Evolutionary conservation across 2,797 vertebrate genomes (phyloP).

Genomic region (Pteronotus mesoamericanus): DNA sequence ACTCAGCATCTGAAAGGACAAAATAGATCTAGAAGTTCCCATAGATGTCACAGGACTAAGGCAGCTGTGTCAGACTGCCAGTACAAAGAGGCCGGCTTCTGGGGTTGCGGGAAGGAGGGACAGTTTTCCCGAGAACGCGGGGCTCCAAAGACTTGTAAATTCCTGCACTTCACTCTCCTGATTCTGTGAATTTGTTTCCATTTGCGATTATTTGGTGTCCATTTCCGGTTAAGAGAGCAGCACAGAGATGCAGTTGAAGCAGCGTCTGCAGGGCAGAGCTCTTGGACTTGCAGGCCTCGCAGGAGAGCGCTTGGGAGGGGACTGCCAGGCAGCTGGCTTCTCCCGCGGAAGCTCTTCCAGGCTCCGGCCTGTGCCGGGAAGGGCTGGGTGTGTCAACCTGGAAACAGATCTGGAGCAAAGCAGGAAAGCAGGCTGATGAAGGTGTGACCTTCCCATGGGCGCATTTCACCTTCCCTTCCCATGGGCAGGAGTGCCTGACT

Average conservation of each 20-base stretch:
- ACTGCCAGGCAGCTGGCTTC: background rate
- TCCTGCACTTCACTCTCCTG: background rate
- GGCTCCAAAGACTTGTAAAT: background rate
- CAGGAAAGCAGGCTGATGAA: background rate
- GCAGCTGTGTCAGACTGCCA: background rate
- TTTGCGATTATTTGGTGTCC: background rate
- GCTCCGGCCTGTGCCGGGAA: background rate
- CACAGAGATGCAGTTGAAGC: background rate
- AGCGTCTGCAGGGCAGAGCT: background rate
- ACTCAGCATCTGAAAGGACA: background rate
- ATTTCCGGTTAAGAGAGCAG: background rate
- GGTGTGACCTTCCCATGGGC: background rate
- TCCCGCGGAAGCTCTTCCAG: background rate
- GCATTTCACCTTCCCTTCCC: background rate
- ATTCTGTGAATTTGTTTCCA: background rate
- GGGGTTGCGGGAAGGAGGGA: background rate
- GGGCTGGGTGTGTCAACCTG: background rate
- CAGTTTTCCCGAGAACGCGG: background rate
- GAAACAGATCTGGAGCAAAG: background rate
- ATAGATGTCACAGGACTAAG: background rate
- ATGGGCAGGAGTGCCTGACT: fast-evolving
- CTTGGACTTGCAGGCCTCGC: background rate
- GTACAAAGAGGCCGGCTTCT: background rate
- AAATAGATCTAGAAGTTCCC: background rate
- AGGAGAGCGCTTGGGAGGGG: background rate